Base-by-base conservation (phyloP, 2,888 invertebrate genomes). In the Crocallis elinguaria region DNA sequence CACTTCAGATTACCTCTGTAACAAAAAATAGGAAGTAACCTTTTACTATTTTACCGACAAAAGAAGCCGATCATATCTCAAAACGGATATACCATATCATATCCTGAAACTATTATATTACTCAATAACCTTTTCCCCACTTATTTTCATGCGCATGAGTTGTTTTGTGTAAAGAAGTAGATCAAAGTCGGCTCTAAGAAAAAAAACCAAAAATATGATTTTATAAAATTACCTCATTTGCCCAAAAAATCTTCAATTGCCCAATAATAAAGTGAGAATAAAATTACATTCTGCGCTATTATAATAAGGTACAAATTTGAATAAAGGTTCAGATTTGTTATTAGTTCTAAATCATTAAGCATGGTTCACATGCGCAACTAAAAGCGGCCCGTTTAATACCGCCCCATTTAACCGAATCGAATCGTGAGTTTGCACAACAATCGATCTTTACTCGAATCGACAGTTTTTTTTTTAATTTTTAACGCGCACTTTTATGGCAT, bases 341-440 rank as follows among this genome's bases (percentile, higher is more conserved):
- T 73, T 73, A 76, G 73, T 89, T 88, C 87, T 85, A 79, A 82
- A 79, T 88, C 89, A 90, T 90, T 90, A 91, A 77, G 83, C 87
- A 77, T 64, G 74, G 82, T 87, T 82, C 87, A 87, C 88, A 89
- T 81, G 73, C 78, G 43, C 29, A 19, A 77, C 84, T 77, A 53
- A 51, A 53, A 23, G 51, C 45, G 36, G 55, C 36, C 69, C 82
- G 79, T 84, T 87, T 85, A 86, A 76, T 84, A 77, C 73, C 85
- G 89, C 79, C 83, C 90, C 90, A 91, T 91, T 76, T 88, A 88
- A 82, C 80, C 88, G 84, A 74, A 78, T 82, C 88, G 79, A 86
- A 90, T 88, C 79, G 79, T 68, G 74, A 89, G 89, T 89, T 89
- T 89, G 86, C 88, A 85, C 89, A 89, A 89, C 89, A 88, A 84